These are phyloP conservation scores for Oligia latruncula DNA, from an alignment of 2,888 invertebrate genomes.

Conservation along the genomic window DNA sequence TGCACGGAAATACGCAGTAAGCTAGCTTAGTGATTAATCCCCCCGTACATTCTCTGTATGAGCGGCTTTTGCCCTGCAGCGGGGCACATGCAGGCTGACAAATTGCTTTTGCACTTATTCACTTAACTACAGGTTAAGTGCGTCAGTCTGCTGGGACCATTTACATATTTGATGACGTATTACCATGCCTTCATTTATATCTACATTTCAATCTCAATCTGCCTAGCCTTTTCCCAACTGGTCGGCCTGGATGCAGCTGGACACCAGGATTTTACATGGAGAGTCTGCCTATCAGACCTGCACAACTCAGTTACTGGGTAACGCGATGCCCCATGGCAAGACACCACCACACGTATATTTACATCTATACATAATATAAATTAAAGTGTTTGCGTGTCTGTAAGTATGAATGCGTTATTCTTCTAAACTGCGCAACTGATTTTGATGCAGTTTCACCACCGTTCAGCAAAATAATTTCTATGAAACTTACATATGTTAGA, in stretches of 20 bases:
- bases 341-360: not conserved
- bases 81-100: not conserved
- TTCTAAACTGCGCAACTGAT: not conserved
- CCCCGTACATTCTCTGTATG: not conserved
- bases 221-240: not conserved
- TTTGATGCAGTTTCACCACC: not conserved
- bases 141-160: too few species aligned
- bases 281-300: not conserved
- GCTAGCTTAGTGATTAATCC: not conserved
- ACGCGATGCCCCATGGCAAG: not conserved
- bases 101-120: not conserved
- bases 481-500: not conserved
- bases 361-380: too few species aligned
- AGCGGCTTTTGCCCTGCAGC: not conserved
- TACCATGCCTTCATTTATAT: too few species aligned
- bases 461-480: not conserved
- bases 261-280: not conserved
- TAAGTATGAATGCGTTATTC: not conserved
- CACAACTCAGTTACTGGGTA: not conserved
- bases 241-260: not conserved
- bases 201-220: not conserved
- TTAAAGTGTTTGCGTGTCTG: not conserved
- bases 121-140: not conserved
- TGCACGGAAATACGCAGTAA: not conserved
- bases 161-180: too few species aligned